A percentile compares a stretch with the other conserved stretches of the same genome.
Conservation (phyloP, 2,113 vertebrate genomes). For the Perca schrenkii region DNA sequence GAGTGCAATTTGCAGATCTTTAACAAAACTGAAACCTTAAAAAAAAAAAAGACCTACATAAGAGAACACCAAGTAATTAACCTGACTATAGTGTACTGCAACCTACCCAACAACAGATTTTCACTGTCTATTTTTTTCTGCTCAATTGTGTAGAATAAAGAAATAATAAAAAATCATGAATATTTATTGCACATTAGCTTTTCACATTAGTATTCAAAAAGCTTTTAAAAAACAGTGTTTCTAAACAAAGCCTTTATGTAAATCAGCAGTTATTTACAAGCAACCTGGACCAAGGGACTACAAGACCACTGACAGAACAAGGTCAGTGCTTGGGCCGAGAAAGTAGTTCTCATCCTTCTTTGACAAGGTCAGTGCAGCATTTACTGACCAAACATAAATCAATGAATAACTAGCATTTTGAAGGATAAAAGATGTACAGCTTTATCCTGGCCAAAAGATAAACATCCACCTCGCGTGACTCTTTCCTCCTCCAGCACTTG, state of each 20-base stretch:
- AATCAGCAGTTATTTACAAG: slow-evolving; percentile 74
- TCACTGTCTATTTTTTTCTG: slow-evolving; percentile 47
- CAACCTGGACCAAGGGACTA: slow-evolving; percentile 62
- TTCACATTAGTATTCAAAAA: slow-evolving; percentile 73
- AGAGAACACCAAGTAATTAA: slow-evolving; percentile 59
- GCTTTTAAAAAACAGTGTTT: slow-evolving; percentile 63
- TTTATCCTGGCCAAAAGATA: slow-evolving; percentile 4
- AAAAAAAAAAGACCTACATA: slow-evolving; percentile 34
- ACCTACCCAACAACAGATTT: slow-evolving; percentile 41
- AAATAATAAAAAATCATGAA: slow-evolving; percentile 52
- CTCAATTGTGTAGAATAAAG: slow-evolving; percentile 41
- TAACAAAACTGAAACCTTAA: slow-evolving; percentile 42
- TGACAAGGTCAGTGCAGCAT: slow-evolving; percentile 73
- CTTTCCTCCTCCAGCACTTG: slow-evolving; percentile 9
- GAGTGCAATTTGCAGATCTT: slow-evolving; percentile 54
- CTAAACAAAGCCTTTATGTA: slow-evolving; percentile 73
- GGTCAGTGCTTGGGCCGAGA: slow-evolving; percentile 54
- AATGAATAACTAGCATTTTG: slow-evolving; percentile 14
- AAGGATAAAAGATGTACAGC: not conserved
- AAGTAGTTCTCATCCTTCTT: slow-evolving; percentile 50
- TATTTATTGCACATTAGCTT: slow-evolving; percentile 78
- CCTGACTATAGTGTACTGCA: slow-evolving; percentile 37
- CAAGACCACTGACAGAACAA: slow-evolving; percentile 66
- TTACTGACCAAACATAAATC: slow-evolving; percentile 28
- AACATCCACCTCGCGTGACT: slow-evolving; percentile 15